Evolutionary conservation across 2,888 invertebrate species (phyloP), one percentile per base, ranked within the genome.

Genomic region (Amiota minor): DNA sequence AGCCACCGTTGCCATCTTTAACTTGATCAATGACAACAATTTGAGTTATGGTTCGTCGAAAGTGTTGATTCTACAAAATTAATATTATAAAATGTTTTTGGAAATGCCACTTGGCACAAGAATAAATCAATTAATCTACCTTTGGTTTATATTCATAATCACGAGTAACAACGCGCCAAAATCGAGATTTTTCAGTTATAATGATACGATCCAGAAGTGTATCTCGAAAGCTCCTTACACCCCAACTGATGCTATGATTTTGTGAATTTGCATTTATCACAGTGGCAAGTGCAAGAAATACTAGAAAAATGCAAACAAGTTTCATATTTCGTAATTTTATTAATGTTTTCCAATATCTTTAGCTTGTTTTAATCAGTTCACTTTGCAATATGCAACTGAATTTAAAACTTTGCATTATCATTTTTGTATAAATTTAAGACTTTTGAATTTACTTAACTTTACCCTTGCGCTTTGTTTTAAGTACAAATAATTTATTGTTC

Each of bases 1-100:
- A 86, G 16, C 91, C 91, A 9, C 91, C 91, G 0, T 90, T 88
- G 0, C 90, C 91, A 50, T 90, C 86, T 50, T 77, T 84, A 49
- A 89, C 84, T 73, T 89, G 89, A 78, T 92, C 91, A 12, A 87
- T 77, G 1, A 89, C 87, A 12, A 80, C 79, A 12, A 91, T 78
- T 75, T 88, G 86, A 0, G 89, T 89, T 71, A 91, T 90, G 11
- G 56, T 77, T 14, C 74, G 73, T 4, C 69, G 55, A 50, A 16
- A 18, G 1, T 47, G 50, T 18, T n/a, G 3, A 14, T 65, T 45
- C 72, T 69, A 16, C 14, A 35, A 35, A 35, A 35, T 35, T 35
- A 35, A 35, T 47, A 64, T 59, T 68, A 18, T 47, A 23, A 53
- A 46, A 16, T 45, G 50, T 70, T 59, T 23, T 8, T 12, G 18